Conservation (phyloP, 2,888 invertebrate species). For the Napeogenes sylphis region DNA sequence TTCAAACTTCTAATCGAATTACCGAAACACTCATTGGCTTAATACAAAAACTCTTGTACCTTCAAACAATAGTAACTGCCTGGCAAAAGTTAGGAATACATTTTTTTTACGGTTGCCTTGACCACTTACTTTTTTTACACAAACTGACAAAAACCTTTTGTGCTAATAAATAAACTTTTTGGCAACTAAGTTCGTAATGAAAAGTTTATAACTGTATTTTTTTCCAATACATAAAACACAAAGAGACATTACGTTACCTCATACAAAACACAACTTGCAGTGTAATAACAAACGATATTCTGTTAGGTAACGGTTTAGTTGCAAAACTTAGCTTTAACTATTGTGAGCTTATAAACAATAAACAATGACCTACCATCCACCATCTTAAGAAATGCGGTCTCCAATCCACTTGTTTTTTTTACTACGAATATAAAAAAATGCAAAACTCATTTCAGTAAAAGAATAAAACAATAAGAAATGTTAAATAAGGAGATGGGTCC, state of each 20-base stretch:
- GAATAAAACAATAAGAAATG: constrained; percentile 65
- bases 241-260: constrained; percentile 14
- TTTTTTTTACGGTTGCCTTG: constrained; percentile 30
- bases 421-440: constrained; percentile 46
- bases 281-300: constrained; percentile 12
- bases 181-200: background rate
- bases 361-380: constrained; percentile 16
- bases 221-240: constrained; percentile 14
- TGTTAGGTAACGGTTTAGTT: constrained; percentile 22
- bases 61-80: constrained; percentile 45
- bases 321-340: constrained; percentile 17
- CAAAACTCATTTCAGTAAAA: constrained; percentile 57
- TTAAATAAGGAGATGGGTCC: constrained; percentile 64
- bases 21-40: constrained; percentile 33
- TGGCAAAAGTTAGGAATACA: constrained; percentile 34
- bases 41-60: constrained; percentile 52
- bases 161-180: background rate
- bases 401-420: constrained; percentile 38
- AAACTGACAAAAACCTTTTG: constrained; percentile 1
- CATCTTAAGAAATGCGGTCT: constrained; percentile 23
- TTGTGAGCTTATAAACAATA: constrained; percentile 20
- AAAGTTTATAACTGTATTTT: constrained; percentile 9
- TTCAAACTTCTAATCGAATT: constrained; percentile 58
- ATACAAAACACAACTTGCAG: constrained; percentile 12
- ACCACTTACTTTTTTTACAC: constrained; percentile 19